phyloP scores from a whole-genome alignment of 1,140 invertebrate species.

The Drosophila yakuba region DNA sequence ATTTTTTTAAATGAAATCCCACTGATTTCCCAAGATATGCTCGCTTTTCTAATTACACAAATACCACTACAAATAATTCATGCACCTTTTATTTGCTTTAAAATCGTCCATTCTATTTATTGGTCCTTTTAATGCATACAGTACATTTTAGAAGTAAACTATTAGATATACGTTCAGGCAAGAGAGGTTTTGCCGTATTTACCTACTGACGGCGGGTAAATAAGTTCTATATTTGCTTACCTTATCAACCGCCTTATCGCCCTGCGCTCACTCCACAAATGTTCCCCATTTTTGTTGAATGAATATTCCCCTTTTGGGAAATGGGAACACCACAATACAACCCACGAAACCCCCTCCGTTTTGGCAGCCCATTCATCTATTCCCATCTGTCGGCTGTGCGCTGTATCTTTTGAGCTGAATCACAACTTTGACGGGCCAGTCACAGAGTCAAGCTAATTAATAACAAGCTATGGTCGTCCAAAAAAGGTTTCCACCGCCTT shows the following conservation, averaged over 20 bases:
- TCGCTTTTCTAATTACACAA: too few species aligned
- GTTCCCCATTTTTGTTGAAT: conserved; percentile 17
- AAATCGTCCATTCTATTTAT: too few species aligned
- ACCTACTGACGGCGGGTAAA: conserved; percentile 18
- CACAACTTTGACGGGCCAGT: conserved; percentile 37
- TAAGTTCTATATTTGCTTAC: conserved; percentile 5
- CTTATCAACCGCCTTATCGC: conserved; percentile 31
- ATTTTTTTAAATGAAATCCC: background rate
- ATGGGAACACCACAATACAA: conserved; percentile 17
- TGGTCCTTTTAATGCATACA: too few species aligned
- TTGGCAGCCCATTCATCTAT: conserved; percentile 22
- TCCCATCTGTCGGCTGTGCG: conserved; percentile 9
- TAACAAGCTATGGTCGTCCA: conserved; percentile 20
- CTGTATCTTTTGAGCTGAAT: conserved; percentile 27
- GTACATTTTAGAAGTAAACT: background rate
- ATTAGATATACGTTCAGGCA: background rate
- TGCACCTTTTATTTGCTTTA: too few species aligned
- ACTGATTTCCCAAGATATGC: too few species aligned
- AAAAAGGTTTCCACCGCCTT: background rate
- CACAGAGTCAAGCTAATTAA: conserved; percentile 46
- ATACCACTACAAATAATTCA: too few species aligned
- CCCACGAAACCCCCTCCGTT: background rate
- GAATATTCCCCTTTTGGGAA: conserved; percentile 4
- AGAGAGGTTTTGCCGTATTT: conserved; percentile 10
- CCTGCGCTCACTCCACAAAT: background rate